phyloP scores from a whole-genome alignment of 2,113 vertebrate species.

The Protomyctophum bolini region DNA sequence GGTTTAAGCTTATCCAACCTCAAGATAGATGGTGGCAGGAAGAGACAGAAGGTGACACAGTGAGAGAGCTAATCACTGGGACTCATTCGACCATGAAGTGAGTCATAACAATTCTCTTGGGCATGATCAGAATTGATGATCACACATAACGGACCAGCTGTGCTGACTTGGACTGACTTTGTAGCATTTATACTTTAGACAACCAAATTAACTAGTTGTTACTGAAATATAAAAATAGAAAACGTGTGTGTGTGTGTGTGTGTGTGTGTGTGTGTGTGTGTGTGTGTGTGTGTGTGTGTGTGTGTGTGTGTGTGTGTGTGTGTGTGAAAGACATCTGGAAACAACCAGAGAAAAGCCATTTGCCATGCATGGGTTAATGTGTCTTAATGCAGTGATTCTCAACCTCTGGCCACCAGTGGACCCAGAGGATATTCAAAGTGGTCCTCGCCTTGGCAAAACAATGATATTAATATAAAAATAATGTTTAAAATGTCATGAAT shows the following conservation, averaged over 20 bases:
- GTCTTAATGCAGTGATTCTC: too few species aligned
- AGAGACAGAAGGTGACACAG: conserved; percentile 21
- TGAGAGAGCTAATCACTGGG: conserved; percentile 47
- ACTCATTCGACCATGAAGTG: conserved; percentile 58
- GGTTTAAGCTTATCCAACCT: conserved; percentile 47
- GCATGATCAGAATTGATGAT: conserved; percentile 48
- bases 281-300: background rate
- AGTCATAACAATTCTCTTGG: conserved; percentile 52
- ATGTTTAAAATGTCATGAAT: too few species aligned
- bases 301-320: background rate
- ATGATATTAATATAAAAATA: too few species aligned
- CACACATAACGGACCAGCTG: conserved; percentile 31
- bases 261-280: conserved; percentile 18
- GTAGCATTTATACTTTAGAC: too few species aligned
- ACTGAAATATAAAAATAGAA: too few species aligned
- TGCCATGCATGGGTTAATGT: too few species aligned
- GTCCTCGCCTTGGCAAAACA: too few species aligned
- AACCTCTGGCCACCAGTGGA: too few species aligned
- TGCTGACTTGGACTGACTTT: conserved; percentile 12
- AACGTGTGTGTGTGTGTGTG: conserved; percentile 6
- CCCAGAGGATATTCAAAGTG: too few species aligned
- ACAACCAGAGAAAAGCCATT: background rate
- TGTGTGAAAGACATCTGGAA: background rate
- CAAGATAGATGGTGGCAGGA: conserved; percentile 44
- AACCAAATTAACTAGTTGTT: too few species aligned